Base-by-base conservation (phyloP, 2,113 vertebrate genomes). In the Lucifuga dentata region DNA sequence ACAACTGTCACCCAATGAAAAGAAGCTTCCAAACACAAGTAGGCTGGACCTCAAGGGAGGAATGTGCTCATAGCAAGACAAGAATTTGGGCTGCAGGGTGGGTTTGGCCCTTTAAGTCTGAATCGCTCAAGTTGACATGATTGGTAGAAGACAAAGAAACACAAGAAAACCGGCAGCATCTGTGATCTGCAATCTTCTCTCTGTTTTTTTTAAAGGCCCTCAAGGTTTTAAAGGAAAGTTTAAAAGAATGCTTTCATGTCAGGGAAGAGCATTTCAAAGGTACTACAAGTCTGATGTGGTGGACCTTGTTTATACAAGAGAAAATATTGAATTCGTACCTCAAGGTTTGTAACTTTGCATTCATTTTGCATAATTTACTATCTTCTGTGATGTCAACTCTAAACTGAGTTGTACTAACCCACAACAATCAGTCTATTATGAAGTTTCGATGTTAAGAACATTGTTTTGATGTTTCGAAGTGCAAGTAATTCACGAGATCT, bases 1-100 rank as follows among this genome's bases (percentile, higher is more conserved):
- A 90, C 78, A n/a, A 88, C 91, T 0, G 88, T 93, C 85, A 83
- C 89, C 33, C 92, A 95, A 63, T 94, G 92, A 93, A 53, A 48
- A 59, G 20, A 56, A 64, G 32, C 71, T 80, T 75, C 58, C 58
- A 59, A 60, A 59, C 20, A 58, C 4, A 51, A 21, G 16, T 39
- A 33, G 63, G 38, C 46, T 10, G 39, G 43, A 78, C 57, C 60
- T 51, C 1, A 11, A 1, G 2, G 19, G 23, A 13, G n/a, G 21
- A 12, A 4, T 12, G 9, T 53, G 51, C 41, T 67, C 65, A 40
- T 39, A 49, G 50, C 1, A 9, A 49, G 48, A 29, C 20, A 0
- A 74, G 56, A 73, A 65, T 45, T 69, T 50, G 29, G 51, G 59
- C 51, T 11, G 11, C 5, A 77, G 71, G 78, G 20, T 60, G 73